Evolutionary conservation across 1,140 invertebrate species (phyloP).

Genomic region (fruit fly (Drosophila melanogaster)): Release_6_plus_ISO1_MT NC_004354.4:15881501-15882000

Average conservation of each 20-base stretch:
- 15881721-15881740: slow-evolving; percentile 43
- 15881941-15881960: slow-evolving; percentile 13
- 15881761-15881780: slow-evolving; percentile 10
- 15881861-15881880: slow-evolving; percentile 8
- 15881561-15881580: slow-evolving; percentile 16
- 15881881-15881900: slow-evolving; percentile 1
- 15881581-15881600: slow-evolving; percentile 36
- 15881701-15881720: slow-evolving; percentile 4
- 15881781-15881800: slow-evolving; percentile 4
- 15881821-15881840: slow-evolving; percentile 22
- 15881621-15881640: slow-evolving; percentile 23
- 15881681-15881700: slow-evolving; percentile 52
- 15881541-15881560: slow-evolving; percentile 33
- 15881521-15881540: slow-evolving; percentile 35
- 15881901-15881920: slow-evolving; percentile 32
- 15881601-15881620: slow-evolving; percentile 47
- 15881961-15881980: slow-evolving; percentile 33
- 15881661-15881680: slow-evolving; percentile 54
- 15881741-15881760: slow-evolving; percentile 47
- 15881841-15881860: slow-evolving; percentile 37
- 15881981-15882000: slow-evolving; percentile 17
- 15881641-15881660: slow-evolving; percentile 20
- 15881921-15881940: slow-evolving; percentile 24
- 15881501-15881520: slow-evolving; percentile 8
- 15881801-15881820: neutral